Evolutionary conservation across 2,888 invertebrate genomes (phyloP).

Genomic region (Eristalis intricaria): DNA sequence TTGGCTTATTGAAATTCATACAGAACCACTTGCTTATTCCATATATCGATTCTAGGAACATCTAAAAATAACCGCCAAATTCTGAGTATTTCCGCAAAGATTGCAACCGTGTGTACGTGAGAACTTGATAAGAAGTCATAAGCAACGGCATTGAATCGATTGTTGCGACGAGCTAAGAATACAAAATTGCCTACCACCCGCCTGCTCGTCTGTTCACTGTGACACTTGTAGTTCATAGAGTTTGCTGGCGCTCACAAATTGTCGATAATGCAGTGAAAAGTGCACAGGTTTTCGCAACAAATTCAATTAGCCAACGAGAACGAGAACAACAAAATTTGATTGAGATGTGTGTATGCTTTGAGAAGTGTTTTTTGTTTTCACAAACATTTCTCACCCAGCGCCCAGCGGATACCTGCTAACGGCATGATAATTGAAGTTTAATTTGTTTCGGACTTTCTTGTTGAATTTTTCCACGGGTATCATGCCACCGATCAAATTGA

Average conservation of each 20-base stretch:
- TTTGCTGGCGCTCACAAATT: constrained; percentile 5
- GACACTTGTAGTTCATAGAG: constrained; percentile 10
- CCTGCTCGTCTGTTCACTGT: too few relatives aligned
- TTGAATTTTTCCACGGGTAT: constrained; percentile 25
- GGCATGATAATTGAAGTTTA: constrained; percentile 19
- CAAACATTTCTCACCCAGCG: background rate
- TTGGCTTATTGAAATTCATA: background rate
- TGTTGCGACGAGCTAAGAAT: background rate
- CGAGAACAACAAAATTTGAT: background rate
- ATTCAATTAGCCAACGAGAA: background rate
- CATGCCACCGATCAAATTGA: background rate
- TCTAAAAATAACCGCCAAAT: background rate
- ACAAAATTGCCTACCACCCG: background rate
- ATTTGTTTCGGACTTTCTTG: constrained; percentile 12
- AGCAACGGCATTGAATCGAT: background rate
- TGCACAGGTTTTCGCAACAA: background rate
- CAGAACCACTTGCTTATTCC: background rate
- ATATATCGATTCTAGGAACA: background rate
- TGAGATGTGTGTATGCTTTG: background rate
- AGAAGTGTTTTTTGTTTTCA: background rate
- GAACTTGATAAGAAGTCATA: background rate
- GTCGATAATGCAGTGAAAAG: background rate
- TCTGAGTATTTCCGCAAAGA: background rate
- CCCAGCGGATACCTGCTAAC: constrained; percentile 10
- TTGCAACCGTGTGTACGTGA: background rate